A percentile compares a stretch with the other conserved stretches of the same genome.
Conservation (phyloP, 2,113 vertebrate genomes). For the Furnarius figulus region DNA sequence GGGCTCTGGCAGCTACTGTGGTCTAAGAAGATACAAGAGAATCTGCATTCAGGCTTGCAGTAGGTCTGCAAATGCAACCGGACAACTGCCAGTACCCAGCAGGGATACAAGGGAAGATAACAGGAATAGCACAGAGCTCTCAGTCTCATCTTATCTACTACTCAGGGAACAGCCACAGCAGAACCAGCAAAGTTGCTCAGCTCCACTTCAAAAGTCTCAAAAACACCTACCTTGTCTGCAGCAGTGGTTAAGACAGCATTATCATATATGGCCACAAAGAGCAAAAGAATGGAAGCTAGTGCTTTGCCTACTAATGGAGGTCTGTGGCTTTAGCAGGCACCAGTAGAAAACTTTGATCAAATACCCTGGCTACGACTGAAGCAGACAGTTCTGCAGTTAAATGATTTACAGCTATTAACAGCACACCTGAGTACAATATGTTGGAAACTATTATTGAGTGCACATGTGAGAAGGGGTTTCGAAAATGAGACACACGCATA, state of each 20-base stretch:
- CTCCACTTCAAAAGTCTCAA: neutral
- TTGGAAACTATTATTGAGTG: neutral
- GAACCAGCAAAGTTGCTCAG: neutral
- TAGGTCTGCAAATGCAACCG: neutral
- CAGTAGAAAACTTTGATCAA: neutral
- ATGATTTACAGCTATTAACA: slow-evolving; percentile 34
- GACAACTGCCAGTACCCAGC: neutral
- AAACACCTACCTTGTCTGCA: neutral
- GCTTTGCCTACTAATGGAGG: neutral
- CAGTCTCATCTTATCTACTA: neutral
- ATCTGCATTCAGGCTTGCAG: neutral
- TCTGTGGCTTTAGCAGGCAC: neutral
- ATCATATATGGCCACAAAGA: neutral
- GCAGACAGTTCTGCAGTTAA: neutral
- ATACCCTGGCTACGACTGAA: neutral
- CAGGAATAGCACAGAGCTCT: neutral
- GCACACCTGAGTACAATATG: neutral
- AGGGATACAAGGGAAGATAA: neutral
- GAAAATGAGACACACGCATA: neutral
- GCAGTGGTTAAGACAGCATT: neutral
- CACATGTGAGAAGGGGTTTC: neutral
- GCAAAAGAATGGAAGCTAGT: neutral
- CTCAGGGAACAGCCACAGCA: neutral
- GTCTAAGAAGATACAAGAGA: neutral
- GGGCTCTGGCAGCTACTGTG: neutral